Evolutionary conservation across 2,113 vertebrate species (phyloP).

Genomic region (Cavia aperea): DNA sequence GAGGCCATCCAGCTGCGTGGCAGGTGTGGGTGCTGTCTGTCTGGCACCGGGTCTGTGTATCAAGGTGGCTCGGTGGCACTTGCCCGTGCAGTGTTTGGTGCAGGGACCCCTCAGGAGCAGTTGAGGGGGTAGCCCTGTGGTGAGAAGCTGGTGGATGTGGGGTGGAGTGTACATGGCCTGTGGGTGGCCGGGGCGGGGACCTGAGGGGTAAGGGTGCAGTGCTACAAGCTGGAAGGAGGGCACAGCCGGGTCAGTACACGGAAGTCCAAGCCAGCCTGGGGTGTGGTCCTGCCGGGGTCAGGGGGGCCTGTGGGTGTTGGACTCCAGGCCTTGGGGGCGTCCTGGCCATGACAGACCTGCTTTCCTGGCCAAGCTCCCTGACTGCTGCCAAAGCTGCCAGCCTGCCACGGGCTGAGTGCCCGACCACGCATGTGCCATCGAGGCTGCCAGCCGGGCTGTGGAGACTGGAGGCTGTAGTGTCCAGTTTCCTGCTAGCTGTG

Average conservation of each 20-base stretch:
- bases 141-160: neutral
- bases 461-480: accelerated
- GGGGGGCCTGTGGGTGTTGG: neutral
- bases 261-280: neutral
- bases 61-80: neutral
- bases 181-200: neutral
- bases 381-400: neutral
- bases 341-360: neutral
- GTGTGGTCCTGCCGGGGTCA: neutral
- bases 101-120: neutral
- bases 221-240: neutral
- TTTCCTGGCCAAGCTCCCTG: accelerated
- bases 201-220: accelerated
- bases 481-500: neutral
- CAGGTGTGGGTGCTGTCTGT: conserved; percentile 74
- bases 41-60: neutral
- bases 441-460: neutral
- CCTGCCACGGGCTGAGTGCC: accelerated
- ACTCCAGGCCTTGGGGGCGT: neutral
- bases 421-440: accelerated
- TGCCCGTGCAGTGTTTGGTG: neutral
- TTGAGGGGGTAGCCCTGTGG: neutral
- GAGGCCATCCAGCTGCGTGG: conserved; percentile 92
- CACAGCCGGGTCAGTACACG: accelerated
- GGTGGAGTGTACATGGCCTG: neutral